Evolutionary conservation across 2,888 invertebrate genomes (phyloP), one percentile per base, ranked within the genome.

Genomic region (Monochamus alternatus): DNA sequence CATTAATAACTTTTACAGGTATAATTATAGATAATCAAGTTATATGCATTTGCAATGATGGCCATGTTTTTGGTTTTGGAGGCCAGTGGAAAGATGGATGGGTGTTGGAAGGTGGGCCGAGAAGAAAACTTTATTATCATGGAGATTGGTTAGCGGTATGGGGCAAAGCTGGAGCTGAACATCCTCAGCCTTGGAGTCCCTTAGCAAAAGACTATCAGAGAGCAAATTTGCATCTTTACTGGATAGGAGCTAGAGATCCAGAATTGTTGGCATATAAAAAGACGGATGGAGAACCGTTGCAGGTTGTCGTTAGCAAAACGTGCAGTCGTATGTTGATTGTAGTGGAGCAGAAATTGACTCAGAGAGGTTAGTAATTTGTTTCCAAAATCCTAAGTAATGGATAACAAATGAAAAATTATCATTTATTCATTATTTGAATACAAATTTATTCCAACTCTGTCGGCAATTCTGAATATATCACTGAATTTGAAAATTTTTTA

Each of bases 131-230:
- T 47, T 86, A 86, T 75, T 85, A 86, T 44, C 81, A 86, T 77
- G 85, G 86, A 67, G 91, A 89, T 74, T 87, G 91, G 88, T 90
- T 95, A 63, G 90, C 96, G 32, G 93, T 97, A 60, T 98, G 97
- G 97, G 97, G 97, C 89, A 93, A 95, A 82, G 93, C 94, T 55
- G 93, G 93, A 9, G 93, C 94, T 80, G 95, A 95, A 78, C 97
- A 97, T 87, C 96, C 97, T 0, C 97, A 96, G 84, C 97, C 98
- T 0, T 98, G 98, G 98, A 95, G 95, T 85, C 98, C 98, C 12
- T 91, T 95, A 63, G 91, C 94, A 47, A 93, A 93, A 85, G 78
- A 96, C 83, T 95, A 95, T 86, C 97, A 98, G 88, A 92, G 96
- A 81, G 96, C 97, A 7, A 98, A 98, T 89, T 91, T 97, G 75